A percentile compares a stretch with the other conserved stretches of the same genome.
Conservation (phyloP, 2,888 invertebrate species). For the Nephrocerus scutellatus region DNA sequence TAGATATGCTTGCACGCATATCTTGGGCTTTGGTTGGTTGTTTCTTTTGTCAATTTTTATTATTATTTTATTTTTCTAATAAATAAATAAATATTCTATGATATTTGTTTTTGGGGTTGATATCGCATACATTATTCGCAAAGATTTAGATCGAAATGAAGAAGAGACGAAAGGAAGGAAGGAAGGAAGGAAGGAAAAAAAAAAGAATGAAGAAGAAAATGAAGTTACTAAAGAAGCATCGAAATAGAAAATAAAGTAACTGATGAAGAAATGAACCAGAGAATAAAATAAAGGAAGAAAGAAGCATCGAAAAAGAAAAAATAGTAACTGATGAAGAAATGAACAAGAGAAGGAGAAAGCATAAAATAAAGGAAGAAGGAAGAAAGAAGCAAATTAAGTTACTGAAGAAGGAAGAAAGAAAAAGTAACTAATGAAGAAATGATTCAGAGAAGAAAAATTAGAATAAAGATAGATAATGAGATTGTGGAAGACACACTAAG, state of each 20-base stretch:
- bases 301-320: conserved; percentile 6
- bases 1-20: too few species aligned
- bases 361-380: conserved; percentile 7
- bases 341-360: conserved; percentile 8
- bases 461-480: conserved; percentile 15
- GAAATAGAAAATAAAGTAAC: conserved; percentile 6
- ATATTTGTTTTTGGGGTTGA: conserved; percentile 20
- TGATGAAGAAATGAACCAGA: conserved; percentile 9
- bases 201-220: conserved; percentile 14
- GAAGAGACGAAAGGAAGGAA: conserved; percentile 6
- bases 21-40: too few species aligned
- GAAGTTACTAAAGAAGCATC: conserved; percentile 8
- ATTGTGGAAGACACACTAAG: conserved; percentile 9
- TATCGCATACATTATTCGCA: too few species aligned
- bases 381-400: conserved; percentile 7
- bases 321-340: conserved; percentile 6
- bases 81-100: conserved; percentile 43
- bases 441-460: conserved; percentile 17
- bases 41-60: conserved; percentile 19
- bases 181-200: conserved; percentile 10
- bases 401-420: conserved; percentile 7
- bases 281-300: conserved; percentile 9
- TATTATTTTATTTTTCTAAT: conserved; percentile 36
- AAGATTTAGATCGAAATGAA: conserved; percentile 34
- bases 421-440: conserved; percentile 1